Percentiles rank a stretch among this genome's conserved stretches.
phyloP scores from a whole-genome alignment of 35 echinoderm and acorn worm species.

The Holothuria glaberrima region DNA sequence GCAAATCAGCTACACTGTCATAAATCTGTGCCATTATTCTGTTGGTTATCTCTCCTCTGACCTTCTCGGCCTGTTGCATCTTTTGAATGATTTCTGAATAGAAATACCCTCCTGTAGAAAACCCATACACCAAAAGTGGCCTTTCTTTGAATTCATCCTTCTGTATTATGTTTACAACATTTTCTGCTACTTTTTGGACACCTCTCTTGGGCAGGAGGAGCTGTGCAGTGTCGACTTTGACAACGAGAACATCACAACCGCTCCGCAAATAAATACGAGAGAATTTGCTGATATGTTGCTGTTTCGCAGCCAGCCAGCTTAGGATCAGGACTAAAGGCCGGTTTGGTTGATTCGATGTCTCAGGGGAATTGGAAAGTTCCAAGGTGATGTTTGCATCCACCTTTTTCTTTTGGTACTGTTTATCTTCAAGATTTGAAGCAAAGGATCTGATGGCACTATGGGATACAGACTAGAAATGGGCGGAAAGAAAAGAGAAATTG shows the following conservation, averaged over 20 bases:
- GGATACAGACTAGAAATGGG: neutral
- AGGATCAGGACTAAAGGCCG: conserved; percentile 11
- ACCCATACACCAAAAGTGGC: conserved; percentile 72
- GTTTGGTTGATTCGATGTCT: neutral
- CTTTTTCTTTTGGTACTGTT: neutral
- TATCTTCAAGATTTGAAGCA: conserved; percentile 3
- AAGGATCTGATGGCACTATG: neutral
- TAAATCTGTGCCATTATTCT: conserved; percentile 83
- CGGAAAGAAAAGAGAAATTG: neutral
- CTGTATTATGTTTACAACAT: conserved; percentile 77
- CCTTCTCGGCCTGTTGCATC: conserved; percentile 59
- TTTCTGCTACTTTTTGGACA: conserved; percentile 68
- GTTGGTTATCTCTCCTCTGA: conserved; percentile 60
- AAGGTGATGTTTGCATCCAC: conserved; percentile 22
- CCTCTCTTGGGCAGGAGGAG: conserved; percentile 22
- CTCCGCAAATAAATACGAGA: conserved; percentile 11
- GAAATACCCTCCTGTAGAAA: conserved; percentile 82
- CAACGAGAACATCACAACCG: conserved; percentile 18
- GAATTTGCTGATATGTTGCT: conserved; percentile 26
- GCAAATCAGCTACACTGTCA: conserved; percentile 69
- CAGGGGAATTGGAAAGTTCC: neutral
- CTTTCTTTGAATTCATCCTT: conserved; percentile 52
- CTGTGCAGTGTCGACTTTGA: conserved; percentile 1
- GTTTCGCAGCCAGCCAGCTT: conserved; percentile 15
- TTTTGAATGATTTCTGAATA: conserved; percentile 81